Evolutionary conservation across 2,113 vertebrate genomes (phyloP), one percentile per base, ranked within the genome.

Genomic region (Dasyornis broadbenti): DNA sequence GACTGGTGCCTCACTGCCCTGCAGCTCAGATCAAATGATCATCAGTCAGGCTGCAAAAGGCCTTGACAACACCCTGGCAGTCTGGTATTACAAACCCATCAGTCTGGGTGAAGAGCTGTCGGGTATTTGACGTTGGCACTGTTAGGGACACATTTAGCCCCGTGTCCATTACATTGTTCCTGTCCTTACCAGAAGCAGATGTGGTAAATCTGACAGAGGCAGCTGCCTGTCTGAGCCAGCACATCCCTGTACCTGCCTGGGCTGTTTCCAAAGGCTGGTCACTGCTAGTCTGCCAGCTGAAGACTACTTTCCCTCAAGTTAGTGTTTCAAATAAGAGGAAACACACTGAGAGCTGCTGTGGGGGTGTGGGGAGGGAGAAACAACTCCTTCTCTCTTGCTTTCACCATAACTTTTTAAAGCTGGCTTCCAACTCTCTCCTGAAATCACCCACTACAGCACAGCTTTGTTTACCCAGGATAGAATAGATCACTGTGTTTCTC

Each of bases 401-500:
- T 82, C 61, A 45, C 17, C 57, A 45, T 40, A 78, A 94, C 70
- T 95, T 94, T 85, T 72, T 70, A 76, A 64, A 91, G 82, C 72
- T 79, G 69, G 35, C 82, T 90, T 93, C 80, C 84, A 96, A 44
- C 82, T 79, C 30, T 94, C 90, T 88, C 91, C 93, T 82, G 77
- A 91, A 91, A 88, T 95, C 93, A 94, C 93, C 82, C 94, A 68
- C 60, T n/a, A 59, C 64, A 84, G 76, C 88, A 95, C 82, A 93
- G 93, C 90, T 96, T 90, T 96, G 94, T 95, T 95, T 96, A 95
- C 79, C 80, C 79, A 11, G 75, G 28, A 78, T 52, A 92, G 93
- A 95, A 95, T 92, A 86, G 85, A 96, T 84, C 80, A 68, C 91
- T 94, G 76, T 60, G 75, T 94, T 92, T 96, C 90, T 88, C 76